Evolutionary conservation across 1,140 invertebrate species (phyloP).

Genomic region (Hermetia illucens): DNA sequence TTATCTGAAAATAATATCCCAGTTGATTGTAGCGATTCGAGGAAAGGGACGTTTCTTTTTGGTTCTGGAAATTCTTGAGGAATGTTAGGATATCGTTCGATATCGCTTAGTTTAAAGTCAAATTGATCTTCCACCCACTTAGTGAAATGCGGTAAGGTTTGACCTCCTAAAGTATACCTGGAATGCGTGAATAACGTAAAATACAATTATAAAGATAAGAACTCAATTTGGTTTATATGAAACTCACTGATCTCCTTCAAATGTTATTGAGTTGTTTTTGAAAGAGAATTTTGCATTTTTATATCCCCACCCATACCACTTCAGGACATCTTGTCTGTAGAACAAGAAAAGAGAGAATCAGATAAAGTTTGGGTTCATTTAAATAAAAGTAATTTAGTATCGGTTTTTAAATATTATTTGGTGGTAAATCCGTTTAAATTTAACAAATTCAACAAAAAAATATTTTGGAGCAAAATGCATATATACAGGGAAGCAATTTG

Average conservation of each 20-base stretch:
- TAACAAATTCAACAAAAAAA: not conserved
- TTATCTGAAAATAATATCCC: conserved; percentile 60
- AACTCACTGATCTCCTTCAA: conserved; percentile 59
- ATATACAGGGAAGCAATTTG: not conserved
- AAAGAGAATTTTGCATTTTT: conserved; percentile 74
- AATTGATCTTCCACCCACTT: conserved; percentile 67
- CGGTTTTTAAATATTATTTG: not conserved
- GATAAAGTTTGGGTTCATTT: no score
- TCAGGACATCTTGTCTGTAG: conserved; percentile 67
- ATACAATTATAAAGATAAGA: conserved; percentile 4
- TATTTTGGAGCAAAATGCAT: not conserved
- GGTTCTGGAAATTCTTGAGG: conserved; percentile 41
- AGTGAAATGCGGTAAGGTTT: conserved; percentile 61
- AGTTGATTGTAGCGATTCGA: conserved; percentile 41
- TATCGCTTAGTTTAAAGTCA: conserved; percentile 41
- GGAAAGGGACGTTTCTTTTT: conserved; percentile 38
- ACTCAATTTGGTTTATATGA: conserved; percentile 21
- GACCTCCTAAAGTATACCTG: conserved; percentile 73
- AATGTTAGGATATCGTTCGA: conserved; percentile 31
- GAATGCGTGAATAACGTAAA: conserved; percentile 10
- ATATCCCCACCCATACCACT: conserved; percentile 99
- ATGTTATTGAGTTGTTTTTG: conserved; percentile 47
- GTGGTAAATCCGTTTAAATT: no score
- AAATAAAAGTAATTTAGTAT: not conserved
- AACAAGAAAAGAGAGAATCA: conserved; percentile 5